These are phyloP conservation scores for Eremophila alpestris DNA, from an alignment of 2,797 vertebrate species.

Conservation along the genomic window DNA sequence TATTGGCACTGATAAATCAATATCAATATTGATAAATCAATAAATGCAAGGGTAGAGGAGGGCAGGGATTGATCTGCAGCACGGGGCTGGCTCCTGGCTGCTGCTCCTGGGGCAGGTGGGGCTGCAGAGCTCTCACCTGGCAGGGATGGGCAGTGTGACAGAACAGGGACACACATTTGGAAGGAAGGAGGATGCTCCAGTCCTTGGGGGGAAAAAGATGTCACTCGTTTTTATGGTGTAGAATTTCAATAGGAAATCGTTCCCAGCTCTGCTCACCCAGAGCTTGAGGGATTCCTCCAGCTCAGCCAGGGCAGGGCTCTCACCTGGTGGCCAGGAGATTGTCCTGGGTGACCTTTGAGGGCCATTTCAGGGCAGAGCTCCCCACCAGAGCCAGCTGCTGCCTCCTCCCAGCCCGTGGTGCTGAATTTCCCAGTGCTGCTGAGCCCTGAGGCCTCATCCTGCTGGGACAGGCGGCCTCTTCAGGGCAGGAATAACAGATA, in stretches of 20 bases:
- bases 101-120: not conserved
- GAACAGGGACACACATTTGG: not conserved
- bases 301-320: not conserved
- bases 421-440: not conserved
- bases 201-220: not conserved
- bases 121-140: not conserved
- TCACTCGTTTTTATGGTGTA: fast-evolving
- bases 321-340: not conserved
- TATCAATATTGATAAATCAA: not conserved
- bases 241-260: fast-evolving
- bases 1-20: not conserved
- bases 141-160: not conserved
- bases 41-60: not conserved
- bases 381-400: not conserved
- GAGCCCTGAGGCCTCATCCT: not conserved
- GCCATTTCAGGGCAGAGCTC: not conserved
- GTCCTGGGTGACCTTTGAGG: not conserved
- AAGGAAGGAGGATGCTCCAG: not conserved
- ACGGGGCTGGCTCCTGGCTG: not conserved
- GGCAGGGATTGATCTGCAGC: not conserved
- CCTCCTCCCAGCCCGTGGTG: not conserved
- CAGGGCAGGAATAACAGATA: not conserved
- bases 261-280: not conserved
- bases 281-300: fast-evolving
- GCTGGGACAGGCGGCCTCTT: conserved; percentile 9